A percentile compares a stretch with the other conserved stretches of the same genome.
phyloP scores from a whole-genome alignment of 2,113 vertebrate species.

The Alaudala cheleensis region DNA sequence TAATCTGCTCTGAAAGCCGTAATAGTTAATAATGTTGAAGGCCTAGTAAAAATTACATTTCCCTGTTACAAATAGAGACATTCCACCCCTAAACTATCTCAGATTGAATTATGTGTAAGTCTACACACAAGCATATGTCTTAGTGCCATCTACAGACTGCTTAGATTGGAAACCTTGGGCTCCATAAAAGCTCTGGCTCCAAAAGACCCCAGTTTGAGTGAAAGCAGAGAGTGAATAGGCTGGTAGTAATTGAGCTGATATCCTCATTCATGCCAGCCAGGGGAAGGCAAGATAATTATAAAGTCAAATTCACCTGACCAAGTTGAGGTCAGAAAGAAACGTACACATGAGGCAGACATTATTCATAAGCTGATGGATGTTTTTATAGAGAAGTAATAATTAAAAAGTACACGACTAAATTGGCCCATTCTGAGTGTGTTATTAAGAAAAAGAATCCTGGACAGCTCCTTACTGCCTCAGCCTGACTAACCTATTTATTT shows the following conservation, averaged over 20 bases:
- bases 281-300: not conserved
- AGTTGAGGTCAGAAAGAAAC: slow-evolving; percentile 5
- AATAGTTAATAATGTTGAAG: not conserved
- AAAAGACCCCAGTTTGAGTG: not conserved
- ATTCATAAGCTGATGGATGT: not conserved
- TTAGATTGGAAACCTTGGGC: not conserved
- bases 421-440: not conserved
- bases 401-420: not conserved
- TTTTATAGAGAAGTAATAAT: not conserved
- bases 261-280: not conserved
- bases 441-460: not conserved
- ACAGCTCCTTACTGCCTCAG: not conserved
- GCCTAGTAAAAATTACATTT: not conserved
- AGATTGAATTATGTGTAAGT: not conserved
- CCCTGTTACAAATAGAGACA: not conserved
- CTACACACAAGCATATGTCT: not conserved
- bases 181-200: not conserved
- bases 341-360: not conserved
- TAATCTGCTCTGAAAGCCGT: not conserved
- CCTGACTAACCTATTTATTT: not conserved
- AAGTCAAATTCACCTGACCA: not conserved
- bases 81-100: not conserved
- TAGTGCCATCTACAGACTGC: not conserved
- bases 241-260: not conserved
- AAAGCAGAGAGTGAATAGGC: not conserved